phyloP scores from a whole-genome alignment of 64 coral and sea anemone species.

The Dendronephthya gigantea region DNA sequence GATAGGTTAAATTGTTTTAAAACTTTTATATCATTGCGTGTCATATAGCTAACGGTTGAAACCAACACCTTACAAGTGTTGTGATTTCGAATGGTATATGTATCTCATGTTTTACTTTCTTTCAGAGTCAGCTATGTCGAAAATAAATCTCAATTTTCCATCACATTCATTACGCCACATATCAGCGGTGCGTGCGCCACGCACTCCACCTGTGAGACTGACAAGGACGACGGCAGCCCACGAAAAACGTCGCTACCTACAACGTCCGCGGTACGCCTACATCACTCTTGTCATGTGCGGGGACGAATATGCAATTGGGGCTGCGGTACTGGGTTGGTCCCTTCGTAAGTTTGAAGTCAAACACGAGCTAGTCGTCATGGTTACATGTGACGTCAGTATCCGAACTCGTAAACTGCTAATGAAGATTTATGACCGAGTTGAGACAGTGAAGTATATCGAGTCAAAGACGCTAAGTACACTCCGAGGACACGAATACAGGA shows the following conservation, averaged over 20 bases:
- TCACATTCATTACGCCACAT: too few species aligned
- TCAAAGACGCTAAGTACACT: constrained; percentile 34
- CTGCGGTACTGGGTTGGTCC: constrained; percentile 59
- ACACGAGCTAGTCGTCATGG: constrained; percentile 69
- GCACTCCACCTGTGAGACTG: background rate
- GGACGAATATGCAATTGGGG: constrained; percentile 52
- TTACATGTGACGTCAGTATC: constrained; percentile 59
- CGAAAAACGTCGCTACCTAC: constrained; percentile 1
- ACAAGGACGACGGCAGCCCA: background rate
- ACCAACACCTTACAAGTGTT: too few species aligned
- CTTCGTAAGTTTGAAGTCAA: constrained; percentile 53
- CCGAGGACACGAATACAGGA: constrained; percentile 38
- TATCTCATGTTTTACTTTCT: too few species aligned
- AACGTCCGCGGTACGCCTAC: constrained; percentile 52
- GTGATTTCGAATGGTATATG: too few species aligned
- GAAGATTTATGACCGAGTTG: constrained; percentile 62
- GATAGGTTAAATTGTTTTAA: too few species aligned
- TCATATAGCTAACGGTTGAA: too few species aligned
- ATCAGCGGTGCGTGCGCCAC: too few species aligned
- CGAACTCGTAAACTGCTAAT: constrained; percentile 36
- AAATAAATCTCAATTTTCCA: too few species aligned
- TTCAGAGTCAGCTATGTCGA: too few species aligned
- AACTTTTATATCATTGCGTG: too few species aligned
- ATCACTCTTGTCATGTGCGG: constrained; percentile 72
- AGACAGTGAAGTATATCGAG: constrained; percentile 47